Percentiles rank a stretch among this genome's conserved stretches.
phyloP scores from a whole-genome alignment of 2,888 invertebrate genomes.

The Phaedon cochleariae region DNA sequence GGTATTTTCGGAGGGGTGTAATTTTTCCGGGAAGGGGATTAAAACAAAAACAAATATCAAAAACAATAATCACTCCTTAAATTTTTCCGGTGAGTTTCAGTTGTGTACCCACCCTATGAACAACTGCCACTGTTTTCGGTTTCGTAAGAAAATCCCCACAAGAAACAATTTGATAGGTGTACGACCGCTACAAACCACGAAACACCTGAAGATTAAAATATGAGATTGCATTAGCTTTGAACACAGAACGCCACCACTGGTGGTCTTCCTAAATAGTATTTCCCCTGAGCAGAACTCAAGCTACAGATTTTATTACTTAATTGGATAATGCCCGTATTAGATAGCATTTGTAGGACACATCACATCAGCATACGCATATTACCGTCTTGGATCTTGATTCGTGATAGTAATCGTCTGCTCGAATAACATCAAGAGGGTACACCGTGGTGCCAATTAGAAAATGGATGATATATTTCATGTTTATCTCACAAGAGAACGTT shows the following conservation, averaged over 20 bases:
- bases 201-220: no score
- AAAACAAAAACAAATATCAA: no score
- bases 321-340: conserved; percentile 34
- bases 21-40: no score
- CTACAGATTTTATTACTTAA: conserved; percentile 27
- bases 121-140: no score
- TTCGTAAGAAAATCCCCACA: no score
- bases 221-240: no score
- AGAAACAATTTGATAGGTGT: no score
- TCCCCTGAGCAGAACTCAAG: conserved; percentile 15
- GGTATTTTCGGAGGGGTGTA: no score
- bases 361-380: conserved; percentile 20
- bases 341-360: conserved; percentile 27
- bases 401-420: conserved; percentile 22
- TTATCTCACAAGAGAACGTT: background rate
- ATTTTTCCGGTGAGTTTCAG: no score
- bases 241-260: conserved; percentile 9
- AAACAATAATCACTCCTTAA: no score
- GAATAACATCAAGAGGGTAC: conserved; percentile 6
- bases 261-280: background rate
- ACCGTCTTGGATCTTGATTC: conserved; percentile 27
- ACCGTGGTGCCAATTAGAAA: background rate
- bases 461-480: background rate
- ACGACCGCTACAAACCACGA: no score
- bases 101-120: no score